These are phyloP conservation scores for Heterotis niloticus DNA, from an alignment of 2,113 vertebrate genomes.

Conservation along the genomic window DNA sequence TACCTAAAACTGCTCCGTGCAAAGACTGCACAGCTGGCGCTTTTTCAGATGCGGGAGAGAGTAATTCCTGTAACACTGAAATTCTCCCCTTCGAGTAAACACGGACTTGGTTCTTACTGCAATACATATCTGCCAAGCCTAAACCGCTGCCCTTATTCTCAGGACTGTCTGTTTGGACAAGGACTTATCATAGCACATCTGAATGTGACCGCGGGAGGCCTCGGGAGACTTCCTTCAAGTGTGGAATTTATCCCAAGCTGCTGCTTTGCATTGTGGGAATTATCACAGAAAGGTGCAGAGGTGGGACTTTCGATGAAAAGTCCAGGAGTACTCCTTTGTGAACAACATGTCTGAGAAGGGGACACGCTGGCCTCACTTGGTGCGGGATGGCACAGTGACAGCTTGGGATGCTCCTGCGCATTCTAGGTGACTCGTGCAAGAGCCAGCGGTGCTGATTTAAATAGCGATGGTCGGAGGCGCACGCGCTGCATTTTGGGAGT, in stretches of 20 bases:
- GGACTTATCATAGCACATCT: conserved; percentile 20
- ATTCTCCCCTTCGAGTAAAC: conserved; percentile 12
- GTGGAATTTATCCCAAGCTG: not conserved
- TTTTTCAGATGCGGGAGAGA: not conserved
- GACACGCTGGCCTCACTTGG: not conserved
- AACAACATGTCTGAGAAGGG: not conserved
- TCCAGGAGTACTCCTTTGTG: too few species aligned
- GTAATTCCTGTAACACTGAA: conserved; percentile 16
- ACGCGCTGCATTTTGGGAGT: not conserved
- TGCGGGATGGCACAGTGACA: not conserved
- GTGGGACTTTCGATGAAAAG: not conserved
- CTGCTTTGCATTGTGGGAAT: not conserved
- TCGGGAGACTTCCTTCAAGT: not conserved
- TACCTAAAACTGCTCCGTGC: not conserved
- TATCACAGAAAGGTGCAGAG: not conserved
- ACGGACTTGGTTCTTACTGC: conserved; percentile 2
- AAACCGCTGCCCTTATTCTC: conserved; percentile 15
- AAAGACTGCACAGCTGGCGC: not conserved
- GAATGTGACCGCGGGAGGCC: not conserved
- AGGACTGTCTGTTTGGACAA: conserved; percentile 27
- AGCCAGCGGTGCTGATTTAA: too few species aligned
- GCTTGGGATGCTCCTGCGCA: not conserved
- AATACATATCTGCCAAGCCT: not conserved
- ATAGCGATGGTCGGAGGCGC: too few species aligned
- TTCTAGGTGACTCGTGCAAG: not conserved